Evolutionary conservation across 1,140 invertebrate genomes (phyloP).

Genomic region (Scaptodrosophila lebanonensis): DNA sequence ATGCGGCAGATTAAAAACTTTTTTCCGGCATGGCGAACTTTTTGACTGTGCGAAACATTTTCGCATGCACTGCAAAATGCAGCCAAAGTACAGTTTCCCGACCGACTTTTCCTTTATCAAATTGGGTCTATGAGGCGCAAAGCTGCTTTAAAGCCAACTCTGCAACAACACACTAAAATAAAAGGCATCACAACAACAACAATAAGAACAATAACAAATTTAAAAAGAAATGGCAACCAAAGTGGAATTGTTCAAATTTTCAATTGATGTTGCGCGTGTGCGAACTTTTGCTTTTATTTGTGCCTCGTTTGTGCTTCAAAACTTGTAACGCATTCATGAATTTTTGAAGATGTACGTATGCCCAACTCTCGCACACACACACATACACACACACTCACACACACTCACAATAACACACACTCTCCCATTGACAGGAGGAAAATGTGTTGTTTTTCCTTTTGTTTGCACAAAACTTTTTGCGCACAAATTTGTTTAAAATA

Average conservation of each 20-base stretch:
- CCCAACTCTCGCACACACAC: no score
- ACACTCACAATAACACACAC: no score
- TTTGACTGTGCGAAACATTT: conserved; percentile 30
- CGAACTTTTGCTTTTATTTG: background rate
- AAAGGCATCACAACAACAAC: conserved; percentile 14
- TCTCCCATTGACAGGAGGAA: no score
- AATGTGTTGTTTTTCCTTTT: background rate
- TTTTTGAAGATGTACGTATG: background rate
- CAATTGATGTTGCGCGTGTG: background rate
- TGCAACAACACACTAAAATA: no score
- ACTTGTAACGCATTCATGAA: background rate
- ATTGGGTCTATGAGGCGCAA: background rate
- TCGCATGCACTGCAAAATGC: conserved; percentile 26
- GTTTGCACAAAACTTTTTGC: background rate
- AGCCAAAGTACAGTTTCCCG: conserved; percentile 18
- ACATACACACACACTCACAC: no score
- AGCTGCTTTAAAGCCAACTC: conserved; percentile 23
- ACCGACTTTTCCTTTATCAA: background rate
- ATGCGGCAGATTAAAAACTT: conserved; percentile 47
- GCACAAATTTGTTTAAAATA: conserved; percentile 1
- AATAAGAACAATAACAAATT: no score
- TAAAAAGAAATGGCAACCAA: conserved; percentile 3
- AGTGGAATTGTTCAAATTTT: conserved; percentile 24
- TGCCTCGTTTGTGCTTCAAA: background rate
- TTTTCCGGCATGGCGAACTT: conserved; percentile 25